A percentile compares a stretch with the other conserved stretches of the same genome.
Conservation (phyloP, 2,113 vertebrate genomes). For the Oncorhynchus keta region DNA sequence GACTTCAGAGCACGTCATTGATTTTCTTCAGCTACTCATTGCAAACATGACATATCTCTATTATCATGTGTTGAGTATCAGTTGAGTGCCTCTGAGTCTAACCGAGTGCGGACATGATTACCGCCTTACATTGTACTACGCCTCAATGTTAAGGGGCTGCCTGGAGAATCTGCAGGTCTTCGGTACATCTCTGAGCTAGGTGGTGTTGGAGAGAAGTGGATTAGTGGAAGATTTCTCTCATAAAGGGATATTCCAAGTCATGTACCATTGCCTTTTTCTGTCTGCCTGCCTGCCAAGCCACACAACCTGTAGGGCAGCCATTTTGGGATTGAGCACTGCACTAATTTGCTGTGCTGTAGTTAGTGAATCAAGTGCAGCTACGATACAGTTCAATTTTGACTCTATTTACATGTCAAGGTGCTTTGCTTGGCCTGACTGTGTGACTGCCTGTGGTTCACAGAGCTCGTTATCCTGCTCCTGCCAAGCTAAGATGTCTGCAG, state of each 20-base stretch:
- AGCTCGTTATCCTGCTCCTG: conserved; percentile 8
- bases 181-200: not conserved
- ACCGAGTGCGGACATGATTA: no score
- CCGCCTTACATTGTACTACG: no score
- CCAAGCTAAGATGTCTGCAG: conserved; percentile 7
- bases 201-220: not conserved
- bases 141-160: not conserved
- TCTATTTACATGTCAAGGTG: not conserved
- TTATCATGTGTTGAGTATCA: no score
- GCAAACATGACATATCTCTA: no score
- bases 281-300: not conserved
- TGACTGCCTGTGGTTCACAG: not conserved
- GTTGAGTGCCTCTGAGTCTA: no score
- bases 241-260: not conserved
- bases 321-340: not conserved
- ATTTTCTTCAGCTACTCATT: no score
- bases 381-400: not conserved
- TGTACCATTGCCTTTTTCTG: not conserved
- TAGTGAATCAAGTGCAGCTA: not conserved
- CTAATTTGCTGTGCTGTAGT: not conserved
- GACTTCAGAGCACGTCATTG: no score
- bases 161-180: not conserved
- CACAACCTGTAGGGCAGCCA: not conserved
- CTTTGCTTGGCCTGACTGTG: not conserved
- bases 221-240: not conserved